Evolutionary conservation across 2,888 invertebrate species (phyloP).

Genomic region (Cephalotes varians): DNA sequence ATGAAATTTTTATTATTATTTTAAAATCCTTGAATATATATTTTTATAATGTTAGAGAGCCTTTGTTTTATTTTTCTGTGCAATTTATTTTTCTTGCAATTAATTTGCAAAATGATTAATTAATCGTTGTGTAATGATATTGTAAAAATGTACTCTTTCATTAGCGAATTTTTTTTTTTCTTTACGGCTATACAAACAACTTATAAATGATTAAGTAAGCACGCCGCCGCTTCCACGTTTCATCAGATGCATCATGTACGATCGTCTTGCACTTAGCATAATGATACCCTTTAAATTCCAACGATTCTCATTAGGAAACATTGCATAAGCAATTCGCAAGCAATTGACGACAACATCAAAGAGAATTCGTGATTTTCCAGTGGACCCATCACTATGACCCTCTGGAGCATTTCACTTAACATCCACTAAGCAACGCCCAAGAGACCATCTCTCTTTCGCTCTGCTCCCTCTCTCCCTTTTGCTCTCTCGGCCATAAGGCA

Average conservation of each 20-base stretch:
- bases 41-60: neutral
- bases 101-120: neutral
- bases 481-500: neutral
- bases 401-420: slow-evolving; percentile 18
- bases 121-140: neutral
- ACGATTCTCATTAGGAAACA: slow-evolving; percentile 31
- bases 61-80: neutral
- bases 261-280: slow-evolving; percentile 19
- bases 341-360: slow-evolving; percentile 45
- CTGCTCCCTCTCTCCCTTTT: neutral
- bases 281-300: slow-evolving; percentile 24
- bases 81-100: neutral
- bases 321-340: slow-evolving; percentile 48
- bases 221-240: neutral
- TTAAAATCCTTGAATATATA: neutral
- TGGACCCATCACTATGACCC: slow-evolving; percentile 28
- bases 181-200: neutral
- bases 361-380: slow-evolving; percentile 46
- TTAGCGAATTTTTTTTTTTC: neutral
- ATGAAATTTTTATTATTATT: slow-evolving; percentile 2
- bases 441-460: neutral
- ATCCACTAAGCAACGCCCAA: slow-evolving; percentile 17
- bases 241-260: slow-evolving; percentile 1
- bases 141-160: neutral
- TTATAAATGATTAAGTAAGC: neutral